These are phyloP conservation scores for Ips nitidus DNA, from an alignment of 1,140 invertebrate genomes.

Conservation along the genomic window DNA sequence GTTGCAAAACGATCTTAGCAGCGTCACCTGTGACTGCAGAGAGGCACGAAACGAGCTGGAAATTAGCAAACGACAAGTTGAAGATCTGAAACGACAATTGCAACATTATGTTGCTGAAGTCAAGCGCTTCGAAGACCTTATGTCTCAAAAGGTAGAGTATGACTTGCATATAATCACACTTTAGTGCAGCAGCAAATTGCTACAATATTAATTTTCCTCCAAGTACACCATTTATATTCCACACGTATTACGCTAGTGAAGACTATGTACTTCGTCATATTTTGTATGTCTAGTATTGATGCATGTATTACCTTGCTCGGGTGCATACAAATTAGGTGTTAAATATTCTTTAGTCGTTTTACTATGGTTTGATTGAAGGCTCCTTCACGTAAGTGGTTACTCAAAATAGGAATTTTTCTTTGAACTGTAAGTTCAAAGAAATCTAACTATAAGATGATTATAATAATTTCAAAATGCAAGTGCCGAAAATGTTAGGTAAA, in stretches of 20 bases:
- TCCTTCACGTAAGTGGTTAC: neutral
- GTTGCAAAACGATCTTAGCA: constrained; percentile 65
- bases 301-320: too few species aligned
- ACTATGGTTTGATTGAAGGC: too few species aligned
- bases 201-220: too few species aligned
- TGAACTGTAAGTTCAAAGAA: neutral
- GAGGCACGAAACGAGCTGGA: constrained; percentile 63
- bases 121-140: constrained; percentile 66
- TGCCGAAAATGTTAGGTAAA: too few species aligned
- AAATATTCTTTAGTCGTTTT: too few species aligned
- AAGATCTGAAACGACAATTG: constrained; percentile 67
- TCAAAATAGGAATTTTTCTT: neutral
- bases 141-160: constrained; percentile 60
- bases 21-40: constrained; percentile 55
- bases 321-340: too few species aligned
- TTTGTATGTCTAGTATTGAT: too few species aligned
- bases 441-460: too few species aligned
- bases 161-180: neutral
- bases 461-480: too few species aligned
- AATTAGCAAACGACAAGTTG: constrained; percentile 62
- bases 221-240: too few species aligned
- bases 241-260: neutral
- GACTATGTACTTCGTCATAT: neutral
- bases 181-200: neutral
- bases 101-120: constrained; percentile 74